Percentiles rank a stretch among this genome's conserved stretches.
Conservation (phyloP, 2,113 vertebrate species). For the Scomber scombrus region DNA sequence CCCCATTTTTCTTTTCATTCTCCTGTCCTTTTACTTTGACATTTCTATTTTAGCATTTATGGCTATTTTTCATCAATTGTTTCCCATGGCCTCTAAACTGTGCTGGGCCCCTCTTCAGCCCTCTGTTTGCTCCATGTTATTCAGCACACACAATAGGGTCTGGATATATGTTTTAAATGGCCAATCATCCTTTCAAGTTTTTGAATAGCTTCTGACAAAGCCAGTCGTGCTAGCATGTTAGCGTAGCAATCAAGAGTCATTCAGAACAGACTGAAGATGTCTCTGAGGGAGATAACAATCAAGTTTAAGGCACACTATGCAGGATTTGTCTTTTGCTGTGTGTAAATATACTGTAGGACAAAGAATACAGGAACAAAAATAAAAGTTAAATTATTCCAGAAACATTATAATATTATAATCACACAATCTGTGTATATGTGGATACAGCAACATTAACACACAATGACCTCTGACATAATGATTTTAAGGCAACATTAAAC, state of each 20-base stretch:
- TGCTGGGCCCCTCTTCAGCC: background rate
- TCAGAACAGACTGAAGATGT: background rate
- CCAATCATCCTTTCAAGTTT: constrained; percentile 20
- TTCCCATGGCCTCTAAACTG: background rate
- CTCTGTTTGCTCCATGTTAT: background rate
- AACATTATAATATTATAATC: too few relatives aligned
- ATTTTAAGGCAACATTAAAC: too few relatives aligned
- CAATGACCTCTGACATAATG: too few relatives aligned
- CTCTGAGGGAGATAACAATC: constrained; percentile 11
- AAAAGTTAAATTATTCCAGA: too few relatives aligned
- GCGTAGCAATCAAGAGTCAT: background rate
- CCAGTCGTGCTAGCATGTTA: background rate
- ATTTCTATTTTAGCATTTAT: background rate
- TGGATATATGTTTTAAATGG: constrained; percentile 28
- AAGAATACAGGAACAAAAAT: too few relatives aligned
- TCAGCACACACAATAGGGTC: background rate
- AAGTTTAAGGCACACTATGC: background rate
- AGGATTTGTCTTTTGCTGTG: too few relatives aligned
- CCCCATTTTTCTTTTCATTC: background rate
- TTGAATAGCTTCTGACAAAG: constrained; percentile 29
- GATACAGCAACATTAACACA: too few relatives aligned
- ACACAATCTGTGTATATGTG: too few relatives aligned
- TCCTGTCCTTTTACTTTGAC: background rate
- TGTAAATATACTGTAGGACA: too few relatives aligned
- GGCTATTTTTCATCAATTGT: background rate